These are phyloP conservation scores for Ptilodon capucinus DNA, from an alignment of 2,888 invertebrate species.

Conservation along the genomic window DNA sequence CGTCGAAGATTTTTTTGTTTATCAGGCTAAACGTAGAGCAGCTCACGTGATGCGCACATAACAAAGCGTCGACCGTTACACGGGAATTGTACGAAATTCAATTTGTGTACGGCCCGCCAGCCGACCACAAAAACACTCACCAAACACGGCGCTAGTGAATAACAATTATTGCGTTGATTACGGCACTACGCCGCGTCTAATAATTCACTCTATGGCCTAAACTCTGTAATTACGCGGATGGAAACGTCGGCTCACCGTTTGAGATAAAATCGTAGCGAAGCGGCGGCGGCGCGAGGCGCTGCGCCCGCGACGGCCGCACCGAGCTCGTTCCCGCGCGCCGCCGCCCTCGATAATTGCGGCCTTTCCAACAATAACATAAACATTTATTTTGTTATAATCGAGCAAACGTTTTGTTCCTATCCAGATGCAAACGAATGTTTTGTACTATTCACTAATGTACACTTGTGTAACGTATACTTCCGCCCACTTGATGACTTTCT, in stretches of 20 bases:
- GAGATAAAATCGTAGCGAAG: constrained; percentile 71
- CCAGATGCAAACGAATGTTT: constrained; percentile 20
- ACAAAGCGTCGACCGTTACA: constrained; percentile 54
- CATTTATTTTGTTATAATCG: constrained; percentile 63
- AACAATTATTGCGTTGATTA: constrained; percentile 79
- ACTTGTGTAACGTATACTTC: constrained; percentile 19
- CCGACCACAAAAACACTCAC: constrained; percentile 58
- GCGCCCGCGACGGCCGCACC: constrained; percentile 24
- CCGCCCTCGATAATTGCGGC: constrained; percentile 56
- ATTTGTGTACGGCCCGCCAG: constrained; percentile 49
- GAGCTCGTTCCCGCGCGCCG: constrained; percentile 12
- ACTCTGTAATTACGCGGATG: constrained; percentile 79
- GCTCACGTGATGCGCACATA: constrained; percentile 28
- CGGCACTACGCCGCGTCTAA: constrained; percentile 70
- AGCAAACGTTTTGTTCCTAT: constrained; percentile 36
- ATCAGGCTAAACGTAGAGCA: constrained; percentile 36
- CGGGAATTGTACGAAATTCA: constrained; percentile 66
- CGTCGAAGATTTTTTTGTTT: constrained; percentile 7
- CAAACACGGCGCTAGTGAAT: constrained; percentile 61
- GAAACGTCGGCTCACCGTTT: constrained; percentile 77
- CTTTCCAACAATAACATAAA: constrained; percentile 66
- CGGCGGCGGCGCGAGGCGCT: constrained; percentile 24
- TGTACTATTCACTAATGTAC: constrained; percentile 2
- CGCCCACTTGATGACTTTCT: constrained; percentile 3
- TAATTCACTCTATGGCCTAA: constrained; percentile 79